These are phyloP conservation scores for Cryptocheilus praepositus DNA, from an alignment of 2,888 invertebrate species.

Conservation along the genomic window DNA sequence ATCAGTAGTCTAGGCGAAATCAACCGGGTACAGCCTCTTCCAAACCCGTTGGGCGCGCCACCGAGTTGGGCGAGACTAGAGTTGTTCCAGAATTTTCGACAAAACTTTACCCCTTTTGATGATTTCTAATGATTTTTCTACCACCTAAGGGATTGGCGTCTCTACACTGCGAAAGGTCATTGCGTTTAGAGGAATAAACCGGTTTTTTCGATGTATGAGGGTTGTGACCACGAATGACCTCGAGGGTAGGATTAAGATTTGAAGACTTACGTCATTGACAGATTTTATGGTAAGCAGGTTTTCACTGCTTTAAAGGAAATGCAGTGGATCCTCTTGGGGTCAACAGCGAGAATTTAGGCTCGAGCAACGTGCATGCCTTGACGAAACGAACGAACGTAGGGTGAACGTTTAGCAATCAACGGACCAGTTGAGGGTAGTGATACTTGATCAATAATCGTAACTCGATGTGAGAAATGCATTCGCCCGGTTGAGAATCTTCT, in stretches of 20 bases:
- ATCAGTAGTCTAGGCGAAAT: constrained; percentile 67
- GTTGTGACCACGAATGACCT: too few relatives aligned
- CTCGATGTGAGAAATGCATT: constrained; percentile 30
- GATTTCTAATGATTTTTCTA: too few relatives aligned
- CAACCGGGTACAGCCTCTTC: constrained; percentile 60
- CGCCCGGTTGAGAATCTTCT: too few relatives aligned
- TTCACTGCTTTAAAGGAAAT: too few relatives aligned
- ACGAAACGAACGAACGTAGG: constrained; percentile 48
- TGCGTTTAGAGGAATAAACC: too few relatives aligned
- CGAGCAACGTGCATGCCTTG: constrained; percentile 36
- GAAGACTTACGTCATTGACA: too few relatives aligned
- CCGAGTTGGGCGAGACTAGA: neutral
- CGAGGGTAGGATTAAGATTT: too few relatives aligned
- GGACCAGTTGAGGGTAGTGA: constrained; percentile 33
- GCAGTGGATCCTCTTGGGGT: neutral
- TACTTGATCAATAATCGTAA: constrained; percentile 49
- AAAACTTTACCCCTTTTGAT: too few relatives aligned
- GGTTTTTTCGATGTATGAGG: too few relatives aligned
- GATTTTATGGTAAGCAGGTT: too few relatives aligned
- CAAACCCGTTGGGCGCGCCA: constrained; percentile 29
- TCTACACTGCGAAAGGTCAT: neutral
- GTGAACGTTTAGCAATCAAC: constrained; percentile 55
- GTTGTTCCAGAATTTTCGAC: constrained; percentile 5
- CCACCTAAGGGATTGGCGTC: too few relatives aligned
- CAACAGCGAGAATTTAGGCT: constrained; percentile 33